Percentiles rank a stretch among this genome's conserved stretches.
phyloP scores from a whole-genome alignment of 2,113 vertebrate genomes.

The Mormyrus lacerda region DNA sequence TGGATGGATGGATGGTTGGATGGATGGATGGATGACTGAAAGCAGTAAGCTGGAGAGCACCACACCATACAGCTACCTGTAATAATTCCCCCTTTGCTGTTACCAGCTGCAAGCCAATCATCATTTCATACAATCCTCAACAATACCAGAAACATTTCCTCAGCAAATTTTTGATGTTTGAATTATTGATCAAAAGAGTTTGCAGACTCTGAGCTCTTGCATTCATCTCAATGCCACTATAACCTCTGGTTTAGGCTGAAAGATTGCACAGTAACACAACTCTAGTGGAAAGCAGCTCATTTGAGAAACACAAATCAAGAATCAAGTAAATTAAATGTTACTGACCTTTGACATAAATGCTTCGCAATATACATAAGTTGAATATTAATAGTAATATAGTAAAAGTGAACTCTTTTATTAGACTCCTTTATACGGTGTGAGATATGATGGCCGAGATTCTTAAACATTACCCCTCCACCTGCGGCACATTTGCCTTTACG shows the following conservation, averaged over 20 bases:
- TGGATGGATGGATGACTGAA: not conserved
- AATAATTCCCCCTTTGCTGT: not conserved
- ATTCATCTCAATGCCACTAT: not conserved
- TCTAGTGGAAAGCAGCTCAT: not conserved
- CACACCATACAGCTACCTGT: not conserved
- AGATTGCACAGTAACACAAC: not conserved
- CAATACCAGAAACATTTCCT: not conserved
- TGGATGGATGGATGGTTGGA: not conserved
- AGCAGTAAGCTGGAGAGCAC: not conserved
- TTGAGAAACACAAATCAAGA: not conserved
- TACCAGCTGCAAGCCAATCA: not conserved
- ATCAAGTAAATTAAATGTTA: not conserved
- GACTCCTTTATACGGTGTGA: not conserved
- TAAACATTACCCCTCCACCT: not conserved
- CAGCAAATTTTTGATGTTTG: not conserved
- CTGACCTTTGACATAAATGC: not conserved
- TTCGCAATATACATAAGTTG: not conserved
- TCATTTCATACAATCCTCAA: not conserved
- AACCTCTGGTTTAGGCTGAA: not conserved
- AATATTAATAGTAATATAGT: not conserved
- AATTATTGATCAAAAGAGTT: conserved; percentile 6
- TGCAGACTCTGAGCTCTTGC: not conserved
- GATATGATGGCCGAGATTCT: not conserved
- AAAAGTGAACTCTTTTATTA: not conserved
- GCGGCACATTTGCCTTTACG: not conserved